These are phyloP conservation scores for Ditylenchus weischeri DNA, from an alignment of 2,888 invertebrate genomes.

Conservation along the genomic window DNA sequence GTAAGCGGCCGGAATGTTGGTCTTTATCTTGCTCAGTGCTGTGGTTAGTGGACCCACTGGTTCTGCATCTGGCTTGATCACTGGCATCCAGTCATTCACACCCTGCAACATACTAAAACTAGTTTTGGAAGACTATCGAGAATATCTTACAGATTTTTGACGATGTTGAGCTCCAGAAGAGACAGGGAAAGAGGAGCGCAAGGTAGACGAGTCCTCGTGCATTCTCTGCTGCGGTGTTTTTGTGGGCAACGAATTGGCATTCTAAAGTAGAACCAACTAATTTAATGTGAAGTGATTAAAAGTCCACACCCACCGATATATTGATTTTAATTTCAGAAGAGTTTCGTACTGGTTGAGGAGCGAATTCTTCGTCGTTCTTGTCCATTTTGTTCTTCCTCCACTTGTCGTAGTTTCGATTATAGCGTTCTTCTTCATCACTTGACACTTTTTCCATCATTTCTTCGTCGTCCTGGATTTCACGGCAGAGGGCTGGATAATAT, in stretches of 20 bases:
- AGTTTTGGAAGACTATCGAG: neutral
- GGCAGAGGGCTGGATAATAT: conserved; percentile 20
- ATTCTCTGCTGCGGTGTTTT: conserved; percentile 7
- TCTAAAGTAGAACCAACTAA: neutral
- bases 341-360: conserved; percentile 8
- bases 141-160: neutral
- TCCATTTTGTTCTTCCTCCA: conserved; percentile 9
- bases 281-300: neutral
- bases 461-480: conserved; percentile 20
- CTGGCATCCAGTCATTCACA: conserved; percentile 2
- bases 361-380: conserved; percentile 22
- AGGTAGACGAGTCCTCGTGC: conserved; percentile 23
- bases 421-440: conserved; percentile 28
- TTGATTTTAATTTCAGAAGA: conserved; percentile 17
- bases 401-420: conserved; percentile 18
- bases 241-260: neutral
- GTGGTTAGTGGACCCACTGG: conserved; percentile 24
- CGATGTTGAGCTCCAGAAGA: conserved; percentile 42
- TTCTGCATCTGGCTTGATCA: neutral
- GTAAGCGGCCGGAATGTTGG: conserved; percentile 29
- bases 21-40: conserved; percentile 26
- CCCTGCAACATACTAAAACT: neutral
- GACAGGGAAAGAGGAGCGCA: conserved; percentile 46
- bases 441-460: conserved; percentile 17
- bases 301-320: conserved; percentile 7